phyloP scores from a whole-genome alignment of 1,140 invertebrate species.

The Drosophila ironensis region DNA sequence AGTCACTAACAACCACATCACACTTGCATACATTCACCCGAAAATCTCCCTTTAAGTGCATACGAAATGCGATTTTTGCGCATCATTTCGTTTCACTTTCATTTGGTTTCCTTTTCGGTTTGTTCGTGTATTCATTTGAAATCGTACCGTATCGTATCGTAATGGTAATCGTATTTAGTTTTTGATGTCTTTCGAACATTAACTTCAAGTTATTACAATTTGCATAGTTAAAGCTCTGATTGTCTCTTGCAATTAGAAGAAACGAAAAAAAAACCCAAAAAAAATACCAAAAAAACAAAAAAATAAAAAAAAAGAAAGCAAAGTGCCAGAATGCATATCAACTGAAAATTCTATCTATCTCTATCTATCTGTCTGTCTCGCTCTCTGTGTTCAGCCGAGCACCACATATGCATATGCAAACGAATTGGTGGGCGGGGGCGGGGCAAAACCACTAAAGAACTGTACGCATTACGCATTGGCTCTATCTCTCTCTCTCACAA shows the following conservation, averaged over 20 bases:
- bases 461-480: constrained; percentile 56
- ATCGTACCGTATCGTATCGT: constrained; percentile 39
- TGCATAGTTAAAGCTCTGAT: constrained; percentile 74
- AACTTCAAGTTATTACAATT: constrained; percentile 78
- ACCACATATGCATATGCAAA: constrained; percentile 23
- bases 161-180: constrained; percentile 49
- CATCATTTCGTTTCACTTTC: constrained; percentile 45
- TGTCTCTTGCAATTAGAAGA: constrained; percentile 66
- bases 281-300: constrained; percentile 15
- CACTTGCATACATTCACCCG: constrained; percentile 20
- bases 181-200: constrained; percentile 65
- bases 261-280: constrained; percentile 35
- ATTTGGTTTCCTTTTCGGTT: constrained; percentile 10
- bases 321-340: constrained; percentile 47
- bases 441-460: constrained; percentile 49
- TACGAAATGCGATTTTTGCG: constrained; percentile 43
- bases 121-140: constrained; percentile 15
- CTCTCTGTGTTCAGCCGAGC: constrained; percentile 73
- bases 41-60: constrained; percentile 38
- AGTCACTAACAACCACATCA: constrained; percentile 20
- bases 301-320: constrained; percentile 37
- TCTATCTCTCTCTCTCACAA: constrained; percentile 16
- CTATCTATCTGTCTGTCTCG: constrained; percentile 33
- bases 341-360: constrained; percentile 52
- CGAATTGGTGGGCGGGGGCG: constrained; percentile 64